Evolutionary conservation across 2,113 vertebrate genomes (phyloP), one percentile per base, ranked within the genome.

Genomic region (Cololabis saira): DNA sequence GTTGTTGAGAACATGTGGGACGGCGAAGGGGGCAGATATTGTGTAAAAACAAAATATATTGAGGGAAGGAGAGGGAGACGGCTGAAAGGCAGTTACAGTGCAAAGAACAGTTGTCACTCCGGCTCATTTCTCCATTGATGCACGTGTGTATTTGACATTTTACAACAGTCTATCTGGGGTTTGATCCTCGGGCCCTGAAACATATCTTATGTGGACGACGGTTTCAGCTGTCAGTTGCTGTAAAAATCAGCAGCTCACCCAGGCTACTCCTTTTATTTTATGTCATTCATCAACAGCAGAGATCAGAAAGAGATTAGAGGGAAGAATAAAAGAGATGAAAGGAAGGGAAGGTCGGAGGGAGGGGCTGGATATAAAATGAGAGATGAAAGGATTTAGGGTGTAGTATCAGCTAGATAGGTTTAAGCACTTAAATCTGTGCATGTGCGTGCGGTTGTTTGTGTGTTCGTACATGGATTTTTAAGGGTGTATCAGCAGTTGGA

Each of bases 301-400:
- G 61, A 85, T 87, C 66, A 82, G 57, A 70, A 51, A 57, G 51
- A 76, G 78, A 85, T 84, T 70, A 78, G 70, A 76, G 70, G 62
- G 54, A 65, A 43, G 76, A 83, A 77, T 74, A 37, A 78, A 81
- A 43, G 41, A 80, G 76, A 86, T 63, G 47, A 70, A 76, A 78
- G 76, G 56, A 63, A 62, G 47, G 49, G 19, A 67, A 78, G 68
- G 68, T 59, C 50, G 50, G 52, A 73, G 53, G 86, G 82, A 77
- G 74, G 80, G 53, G 69, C 67, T 51, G 40, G 43, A 19, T 60
- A 67, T 72, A 60, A 84, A 78, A 79, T 73, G 57, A 75, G 42
- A 87, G 82, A 86, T 81, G 81, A 90, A 87, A 85, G 74, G 83
- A 85, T 85, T 85, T 57, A 76, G 80, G 82, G 78, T 74, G 83